Evolutionary conservation across 2,797 vertebrate species (phyloP), one percentile per base, ranked within the genome.

Genomic region (Manis crassicaudata): DNA sequence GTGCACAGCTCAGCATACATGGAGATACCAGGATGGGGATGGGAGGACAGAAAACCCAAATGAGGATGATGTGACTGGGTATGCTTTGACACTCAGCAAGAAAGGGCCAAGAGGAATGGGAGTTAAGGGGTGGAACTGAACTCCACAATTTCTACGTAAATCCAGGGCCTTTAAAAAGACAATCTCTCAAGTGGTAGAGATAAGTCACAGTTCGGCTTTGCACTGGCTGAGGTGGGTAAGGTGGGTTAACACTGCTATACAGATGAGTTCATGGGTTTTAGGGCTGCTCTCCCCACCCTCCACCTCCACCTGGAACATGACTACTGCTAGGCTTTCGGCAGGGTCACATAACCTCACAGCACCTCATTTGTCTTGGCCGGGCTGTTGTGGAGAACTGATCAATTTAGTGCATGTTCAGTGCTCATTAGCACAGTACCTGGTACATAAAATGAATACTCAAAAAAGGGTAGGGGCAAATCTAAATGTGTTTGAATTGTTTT

Each of bases 401-500:
- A 52, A 46, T 16, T 87, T 10, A 60, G 25, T 23, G 32, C 21
- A 72, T 17, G 16, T 23, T 63, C 90, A 63, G 21, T n/a, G 23
- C 60, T 81, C 46, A 43, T 60, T 67, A 68, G 50, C 58, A 87
- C 6, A 63, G 13, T 32, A 65, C n/a, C 54, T 80, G 54, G 35
- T 56, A 50, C 65, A 54, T 37, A 56, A 86, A 29, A 84, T 13
- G 1, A 63, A 60, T 95, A 70, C 80, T 80, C 94, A 76, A 87
- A 90, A 4, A 12, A 12, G 6, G 9, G 5, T 2, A 75, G 60
- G 60, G 27, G 9, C 56, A 65, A 43, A 82, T 54, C 43, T 72
- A 92, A 79, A 88, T 35, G n/a, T 29, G 17, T 65, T 18, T 2
- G 46, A 86, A 94, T 89, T 20, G 6, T 60, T 96, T 85, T 93